Evolutionary conservation across 1,140 invertebrate species (phyloP).

Genomic region (Musca domestica): DNA sequence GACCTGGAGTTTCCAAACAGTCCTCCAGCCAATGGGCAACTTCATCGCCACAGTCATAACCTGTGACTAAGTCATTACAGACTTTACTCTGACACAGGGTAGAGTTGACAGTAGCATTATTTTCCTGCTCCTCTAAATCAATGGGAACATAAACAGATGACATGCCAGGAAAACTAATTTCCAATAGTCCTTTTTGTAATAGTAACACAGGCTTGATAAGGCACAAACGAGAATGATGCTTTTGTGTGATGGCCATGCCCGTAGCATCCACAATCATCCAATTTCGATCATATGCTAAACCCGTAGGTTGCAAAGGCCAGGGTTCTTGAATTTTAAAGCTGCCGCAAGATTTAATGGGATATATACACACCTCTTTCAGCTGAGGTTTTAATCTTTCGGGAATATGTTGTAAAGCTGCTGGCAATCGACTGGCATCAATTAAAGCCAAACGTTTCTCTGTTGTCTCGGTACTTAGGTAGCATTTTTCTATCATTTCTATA

Average conservation of each 20-base stretch:
- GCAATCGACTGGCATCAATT: slow-evolving; percentile 35
- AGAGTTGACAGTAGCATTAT: slow-evolving; percentile 32
- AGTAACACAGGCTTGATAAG: slow-evolving; percentile 75
- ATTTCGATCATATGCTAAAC: slow-evolving; percentile 83
- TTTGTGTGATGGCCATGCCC: slow-evolving; percentile 85
- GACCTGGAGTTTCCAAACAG: slow-evolving; percentile 63
- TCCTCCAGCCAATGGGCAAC: slow-evolving; percentile 74
- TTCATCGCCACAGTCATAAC: slow-evolving; percentile 78
- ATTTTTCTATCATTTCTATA: slow-evolving; percentile 70
- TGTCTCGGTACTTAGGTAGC: slow-evolving; percentile 45
- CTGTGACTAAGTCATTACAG: slow-evolving; percentile 78
- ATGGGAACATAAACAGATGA: slow-evolving; percentile 37
- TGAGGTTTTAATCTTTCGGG: slow-evolving; percentile 32
- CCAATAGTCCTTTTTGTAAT: slow-evolving; percentile 61
- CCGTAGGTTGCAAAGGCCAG: slow-evolving; percentile 74
- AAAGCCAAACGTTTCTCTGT: slow-evolving; percentile 32
- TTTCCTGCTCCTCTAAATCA: slow-evolving; percentile 49
- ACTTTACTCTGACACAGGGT: slow-evolving; percentile 72
- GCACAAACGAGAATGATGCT: slow-evolving; percentile 77
- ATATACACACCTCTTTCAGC: slow-evolving; percentile 73
- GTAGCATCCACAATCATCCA: slow-evolving; percentile 86
- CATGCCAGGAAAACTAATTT: slow-evolving; percentile 60
- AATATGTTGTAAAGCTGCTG: slow-evolving; percentile 33
- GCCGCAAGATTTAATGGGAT: slow-evolving; percentile 93
- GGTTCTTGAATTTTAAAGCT: slow-evolving; percentile 65